Evolutionary conservation across 2,888 invertebrate genomes (phyloP).

Genomic region (Beris chalybata): DNA sequence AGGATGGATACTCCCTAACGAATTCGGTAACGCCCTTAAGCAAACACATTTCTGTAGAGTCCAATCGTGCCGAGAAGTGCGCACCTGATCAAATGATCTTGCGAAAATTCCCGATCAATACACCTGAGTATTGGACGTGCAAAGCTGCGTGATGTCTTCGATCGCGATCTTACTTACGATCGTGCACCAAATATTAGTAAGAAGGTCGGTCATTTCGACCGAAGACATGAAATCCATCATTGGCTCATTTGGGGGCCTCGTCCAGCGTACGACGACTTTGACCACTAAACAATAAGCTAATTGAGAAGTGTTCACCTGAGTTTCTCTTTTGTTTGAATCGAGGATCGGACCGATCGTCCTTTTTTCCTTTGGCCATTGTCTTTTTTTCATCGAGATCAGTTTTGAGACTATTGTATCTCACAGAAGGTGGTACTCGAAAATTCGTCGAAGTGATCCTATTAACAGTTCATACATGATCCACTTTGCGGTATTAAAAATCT

Average conservation of each 20-base stretch:
- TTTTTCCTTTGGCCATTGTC: conserved; percentile 16
- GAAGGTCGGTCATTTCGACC: not conserved
- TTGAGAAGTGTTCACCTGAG: conserved; percentile 25
- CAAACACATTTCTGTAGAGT: conserved; percentile 3
- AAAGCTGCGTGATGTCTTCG: not conserved
- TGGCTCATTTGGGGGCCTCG: conserved; percentile 1
- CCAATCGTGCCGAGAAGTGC: not conserved
- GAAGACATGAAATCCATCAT: conserved; percentile 11
- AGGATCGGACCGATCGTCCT: conserved; percentile 14
- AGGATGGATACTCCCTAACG: not conserved
- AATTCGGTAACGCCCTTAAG: conserved; percentile 17
- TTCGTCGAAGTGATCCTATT: conserved; percentile 28
- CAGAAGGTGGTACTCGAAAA: conserved; percentile 17
- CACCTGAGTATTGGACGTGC: not conserved
- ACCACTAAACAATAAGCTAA: conserved; percentile 27
- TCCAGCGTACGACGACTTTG: not conserved
- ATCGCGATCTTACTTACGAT: not conserved
- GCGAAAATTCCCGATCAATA: conserved; percentile 8
- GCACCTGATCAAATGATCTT: conserved; percentile 12
- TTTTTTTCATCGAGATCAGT: conserved; percentile 2
- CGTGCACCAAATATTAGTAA: not conserved
- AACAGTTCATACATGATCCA: conserved; percentile 1
- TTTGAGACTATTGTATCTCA: conserved; percentile 21
- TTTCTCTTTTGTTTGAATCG: conserved; percentile 12
- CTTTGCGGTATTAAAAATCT: conserved; percentile 30